Base-by-base conservation (phyloP, 2,113 vertebrate species). In the Oryzias curvinotus region DNA sequence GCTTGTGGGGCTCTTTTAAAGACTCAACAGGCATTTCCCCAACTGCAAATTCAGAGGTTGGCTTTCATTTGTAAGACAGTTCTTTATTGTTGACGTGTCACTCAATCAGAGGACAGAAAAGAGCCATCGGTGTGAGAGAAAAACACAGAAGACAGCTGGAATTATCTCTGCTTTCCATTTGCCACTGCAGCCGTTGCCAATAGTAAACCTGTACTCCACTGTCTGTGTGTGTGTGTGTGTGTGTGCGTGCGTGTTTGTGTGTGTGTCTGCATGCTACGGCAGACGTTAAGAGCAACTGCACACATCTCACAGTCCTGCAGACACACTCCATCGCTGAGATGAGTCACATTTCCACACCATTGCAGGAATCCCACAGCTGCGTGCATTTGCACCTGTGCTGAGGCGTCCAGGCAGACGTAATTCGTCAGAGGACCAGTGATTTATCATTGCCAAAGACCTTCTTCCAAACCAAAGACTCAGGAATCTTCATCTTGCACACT, bases 271-370 rank as follows among this genome's bases (percentile, higher is more conserved):
- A 60, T 48, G 74, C 23, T 4, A 56, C 64, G 63, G 41, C 62
- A 78, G 66, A 57, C 66, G 44, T 51, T 14, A 10, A 10, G 55
- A 72, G 70, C 84, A 86, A 73, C 81, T 83, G 81, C 62, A 50
- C 1, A n/a, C 57, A 47, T 42, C 72, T 68, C 80, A 57, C 77
- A 56, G 75, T 47, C 12, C 74, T 57, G 65, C 47, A 62, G 57
- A 71, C 18, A 72, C 17, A 15, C 53, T 51, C 57, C 70, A 68
- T 70, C 66, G 58, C 44, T 77, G 0, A 19, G 59, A 86, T 80
- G 70, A 85, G 61, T 83, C 73, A 83, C 69, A 83, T 83, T 78
- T 76, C 69, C 58, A 61, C 76, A 62, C 57, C 4, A 10, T 57
- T 19, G 43, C 44, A 47, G 64, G 70, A 81, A 69, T 72, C 69